Base-by-base conservation (phyloP, 2,888 invertebrate species). In the Heteromyza rotundicornis region DNA sequence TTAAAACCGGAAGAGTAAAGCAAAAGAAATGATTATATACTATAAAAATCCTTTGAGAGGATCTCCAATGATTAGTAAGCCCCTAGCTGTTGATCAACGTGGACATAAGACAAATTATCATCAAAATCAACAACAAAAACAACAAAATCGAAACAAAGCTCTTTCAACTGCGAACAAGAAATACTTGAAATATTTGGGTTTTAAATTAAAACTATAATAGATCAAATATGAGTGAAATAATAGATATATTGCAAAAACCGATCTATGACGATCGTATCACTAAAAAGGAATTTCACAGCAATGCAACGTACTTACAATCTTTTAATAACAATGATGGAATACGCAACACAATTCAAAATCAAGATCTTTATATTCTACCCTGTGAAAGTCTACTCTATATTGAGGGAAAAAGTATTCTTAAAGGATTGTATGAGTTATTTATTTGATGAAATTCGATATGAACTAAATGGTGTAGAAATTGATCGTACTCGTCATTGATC, bases 391-490 rank as follows among this genome's bases (percentile, higher is more conserved):
- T 64, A 54, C 16, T 70, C 47, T 68, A 72, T 57, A 64, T 74
- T 50, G 71, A 73, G 53, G 71, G 72, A 19, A 63, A 27, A 66
- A 52, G 63, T 58, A 62, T 51, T 65, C 2, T 32, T 17, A 20
- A 77, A 74, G 60, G 77, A 78, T 63, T 67, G 68, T 36, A 60
- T 75, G n/a, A 67, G 72, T 14, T 70, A 73, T 66, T 53, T 79
- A 8, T 79, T 79, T 64, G 75, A 78, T 60, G 75, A 74, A 68
- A 75, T 79, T 58, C 71, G 78, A 5, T 81, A 80, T 68, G 76
- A 79, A 64, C 23, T 79, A 12, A 79, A 77, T 63, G 78, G 74
- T 24, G 64, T 74, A n/a, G 75, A 76, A 65, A 74, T 80, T 49
- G 75, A 79, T 71, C 64, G 69, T 3, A 68, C 52, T 19, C 71